Base-by-base conservation (phyloP, 2,888 invertebrate species). In the Xanthia icteritia region DNA sequence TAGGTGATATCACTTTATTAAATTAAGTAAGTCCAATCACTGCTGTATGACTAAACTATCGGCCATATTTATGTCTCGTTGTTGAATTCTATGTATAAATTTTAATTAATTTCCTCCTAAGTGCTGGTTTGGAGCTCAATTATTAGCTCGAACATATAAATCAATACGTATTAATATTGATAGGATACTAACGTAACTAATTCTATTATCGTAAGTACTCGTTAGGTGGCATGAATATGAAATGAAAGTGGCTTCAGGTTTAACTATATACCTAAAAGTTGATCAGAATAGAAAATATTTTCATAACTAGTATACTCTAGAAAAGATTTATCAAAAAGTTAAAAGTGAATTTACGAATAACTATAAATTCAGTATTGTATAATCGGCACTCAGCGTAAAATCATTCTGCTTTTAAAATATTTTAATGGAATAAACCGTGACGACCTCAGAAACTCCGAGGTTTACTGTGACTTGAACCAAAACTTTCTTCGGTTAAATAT, bases 41-140 rank as follows among this genome's bases (percentile, higher is more conserved):
- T 27, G 8, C 27, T 75, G 79, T 48, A 79, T 75, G 75, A 86
- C 65, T 86, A 83, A 81, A 81, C 56, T 58, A 86, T 86, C 45
- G 60, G 36, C 27, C 6, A 58, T 45, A 85, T 86, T 81, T 81
- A 76, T 69, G 86, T 84, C 86, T 77, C n/a, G 48, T 71, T 77
- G 71, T 78, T 81, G 84, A 86, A n/a, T 86, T 73, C 27, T 60
- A 86, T 76, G 81, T 78, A 86, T 86, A 85, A 81, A 86, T 86
- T 84, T 81, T 74, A 86, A 83, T 76, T 66, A 64, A 75, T 81
- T 71, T 77, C 48, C 54, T 56, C 11, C 27, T 65, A 73, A 79
- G 39, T 77, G 64, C 70, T 42, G 79, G 83, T 71, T 83, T 58
- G 54, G 45, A 68, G 45, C n/a, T 66, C 65, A 64, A 66, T 60